Base-by-base conservation (phyloP, 2,113 vertebrate genomes). In the Macquaria australasica region DNA sequence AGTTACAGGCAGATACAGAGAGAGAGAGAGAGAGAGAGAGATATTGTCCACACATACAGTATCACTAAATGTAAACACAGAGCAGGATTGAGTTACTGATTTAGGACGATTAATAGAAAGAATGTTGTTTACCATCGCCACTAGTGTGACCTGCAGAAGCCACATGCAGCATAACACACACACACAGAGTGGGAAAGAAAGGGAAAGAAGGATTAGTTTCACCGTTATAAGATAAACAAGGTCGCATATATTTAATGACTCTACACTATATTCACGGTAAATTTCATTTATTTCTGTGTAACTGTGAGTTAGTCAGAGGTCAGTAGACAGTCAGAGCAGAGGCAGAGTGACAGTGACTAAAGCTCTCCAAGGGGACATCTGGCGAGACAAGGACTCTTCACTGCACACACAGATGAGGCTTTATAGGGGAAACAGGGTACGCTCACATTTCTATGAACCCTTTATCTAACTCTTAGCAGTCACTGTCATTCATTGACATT, bases 41-140 rank as follows among this genome's bases (percentile, higher is more conserved):
- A 91, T 6, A 72, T 15, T 25, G 1, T 16, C 8, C 41, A 74
- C 37, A 60, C 60, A 66, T 9, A 80, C 9, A 18, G 23, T 14
- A 75, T 64, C 1, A 20, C 68, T 69, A 64, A 84, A 78, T 60
- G 60, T 20, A 81, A 25, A 83, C 43, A 85, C 4, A 77, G 20
- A 72, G 73, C 72, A 76, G 59, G 45, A 74, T 20, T 28, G 12
- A 66, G 48, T 45, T 70, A 68, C n/a, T 82, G 64, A 79, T 71
- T 66, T 28, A 79, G 37, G 43, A 74, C 0, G 23, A 82, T 88
- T 73, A 77, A 79, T 50, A 89, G 74, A 85, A 83, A 88, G 72
- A 86, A 89, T 73, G 73, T 55, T 84, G 78, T 94, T 95, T 95
- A 95, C 94, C 93, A 86, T 95, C 94, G 79, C 93, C 94, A 93